Base-by-base conservation (phyloP, 2,113 vertebrate species). In the Gallinago undulata region DNA sequence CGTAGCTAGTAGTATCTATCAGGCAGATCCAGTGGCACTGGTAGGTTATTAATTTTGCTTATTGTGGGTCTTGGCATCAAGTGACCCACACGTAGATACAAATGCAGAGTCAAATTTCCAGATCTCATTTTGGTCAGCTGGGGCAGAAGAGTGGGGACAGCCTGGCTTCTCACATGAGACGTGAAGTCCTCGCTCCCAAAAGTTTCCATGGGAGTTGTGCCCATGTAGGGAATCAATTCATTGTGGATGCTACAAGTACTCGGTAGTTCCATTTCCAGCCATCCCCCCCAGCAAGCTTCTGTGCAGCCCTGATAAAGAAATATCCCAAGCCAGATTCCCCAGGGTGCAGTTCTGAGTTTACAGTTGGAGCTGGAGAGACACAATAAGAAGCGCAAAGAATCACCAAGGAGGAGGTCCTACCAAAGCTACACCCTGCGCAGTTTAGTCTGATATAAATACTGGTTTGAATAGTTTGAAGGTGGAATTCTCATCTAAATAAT, bases 371-470 rank as follows among this genome's bases (percentile, higher is more conserved):
- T 56, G 45, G 63, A 70, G 37, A 39, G 16, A 63, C 47, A 30
- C 3, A 27, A 8, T 24, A 37, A 79, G 64, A 82, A 87, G 73
- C 0, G 2, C 48, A 79, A 72, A 87, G 82, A 37, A 50, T 50
- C n/a, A 62, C 47, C 47, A 70, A 21, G 25, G 39, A 28, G 1
- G 3, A 0, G 0, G 17, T 67, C 37, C 22, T 12, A 57, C 27
- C 47, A 86, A 62, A 80, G 45, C 41, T 43, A 5, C 13, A 80
- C 8, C 8, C 9, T 5, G 2, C 0, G 0, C 60, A 73, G 41
- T 57, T 18, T 78, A 25, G 15, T 37, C 55, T 53, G 15, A 16
- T 69, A 22, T n/a, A 69, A 74, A 13, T 33, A 55, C 13, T 83
- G 24, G 12, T 68, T 84, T 50, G 37, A 57, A 35, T 67, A 37